phyloP scores from a whole-genome alignment of 2,797 vertebrate species.

The Chrosomus eos region DNA sequence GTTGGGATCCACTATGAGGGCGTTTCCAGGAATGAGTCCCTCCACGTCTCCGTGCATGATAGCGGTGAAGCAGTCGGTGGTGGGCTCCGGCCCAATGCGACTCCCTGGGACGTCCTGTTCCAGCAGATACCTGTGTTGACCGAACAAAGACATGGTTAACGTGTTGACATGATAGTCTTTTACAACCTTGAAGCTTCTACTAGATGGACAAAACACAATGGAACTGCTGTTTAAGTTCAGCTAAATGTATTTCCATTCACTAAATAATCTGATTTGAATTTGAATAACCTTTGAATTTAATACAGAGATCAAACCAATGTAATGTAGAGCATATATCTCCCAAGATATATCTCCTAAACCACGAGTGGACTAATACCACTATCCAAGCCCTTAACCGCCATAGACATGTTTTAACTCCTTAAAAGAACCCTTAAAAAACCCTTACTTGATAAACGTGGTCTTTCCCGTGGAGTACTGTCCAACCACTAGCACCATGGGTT shows the following conservation, averaged over 20 bases:
- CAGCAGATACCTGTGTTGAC: slow-evolving; percentile 83
- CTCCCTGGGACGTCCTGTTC: slow-evolving; percentile 94
- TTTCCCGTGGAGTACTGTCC: slow-evolving; percentile 95
- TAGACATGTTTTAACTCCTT: neutral
- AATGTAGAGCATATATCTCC: neutral
- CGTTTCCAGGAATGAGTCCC: slow-evolving; percentile 88
- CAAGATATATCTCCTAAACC: neutral
- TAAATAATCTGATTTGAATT: neutral
- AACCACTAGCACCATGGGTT: slow-evolving; percentile 94
- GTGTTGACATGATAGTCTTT: neutral
- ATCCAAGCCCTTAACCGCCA: neutral
- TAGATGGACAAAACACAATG: neutral
- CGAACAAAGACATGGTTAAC: slow-evolving; percentile 25
- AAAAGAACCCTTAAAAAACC: too few relatives aligned
- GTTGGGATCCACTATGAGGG: slow-evolving; percentile 91
- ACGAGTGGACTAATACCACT: neutral
- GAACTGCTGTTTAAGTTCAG: neutral
- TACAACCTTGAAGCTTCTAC: neutral
- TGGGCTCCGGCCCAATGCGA: slow-evolving; percentile 91
- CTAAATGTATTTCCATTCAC: neutral
- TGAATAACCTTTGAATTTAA: neutral
- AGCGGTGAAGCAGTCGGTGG: slow-evolving; percentile 93
- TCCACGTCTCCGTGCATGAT: slow-evolving; percentile 92
- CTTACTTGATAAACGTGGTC: slow-evolving; percentile 91
- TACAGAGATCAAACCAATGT: neutral